phyloP scores from a whole-genome alignment of 2,888 invertebrate species.

The Drosophila conformis region DNA sequence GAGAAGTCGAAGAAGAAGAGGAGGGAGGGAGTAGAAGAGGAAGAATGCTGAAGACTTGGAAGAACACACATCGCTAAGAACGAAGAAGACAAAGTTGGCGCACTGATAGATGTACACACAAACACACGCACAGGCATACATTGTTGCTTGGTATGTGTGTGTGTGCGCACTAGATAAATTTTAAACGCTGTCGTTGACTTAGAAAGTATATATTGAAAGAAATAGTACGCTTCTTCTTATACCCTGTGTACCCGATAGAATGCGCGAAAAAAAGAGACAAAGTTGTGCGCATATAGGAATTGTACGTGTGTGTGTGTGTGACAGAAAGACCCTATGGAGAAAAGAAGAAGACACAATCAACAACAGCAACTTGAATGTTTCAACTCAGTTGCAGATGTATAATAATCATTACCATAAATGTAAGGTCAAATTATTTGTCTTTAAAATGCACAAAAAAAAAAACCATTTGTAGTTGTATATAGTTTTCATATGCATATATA shows the following conservation, averaged over 20 bases:
- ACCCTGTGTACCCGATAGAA: constrained; percentile 15
- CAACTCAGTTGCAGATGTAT: neutral
- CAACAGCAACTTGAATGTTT: constrained; percentile 1
- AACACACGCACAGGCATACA: constrained; percentile 19
- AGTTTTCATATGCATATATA: neutral
- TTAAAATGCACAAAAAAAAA: neutral
- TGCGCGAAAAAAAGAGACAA: constrained; percentile 9
- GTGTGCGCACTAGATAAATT: constrained; percentile 72
- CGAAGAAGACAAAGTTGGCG: constrained; percentile 52
- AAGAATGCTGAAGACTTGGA: constrained; percentile 40
- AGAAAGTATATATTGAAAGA: constrained; percentile 65
- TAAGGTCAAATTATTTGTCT: constrained; percentile 2
- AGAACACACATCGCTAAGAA: constrained; percentile 47
- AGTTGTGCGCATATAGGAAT: neutral
- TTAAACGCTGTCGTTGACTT: constrained; percentile 76
- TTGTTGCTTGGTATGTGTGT: constrained; percentile 17
- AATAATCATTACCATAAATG: neutral
- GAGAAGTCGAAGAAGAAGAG: neutral
- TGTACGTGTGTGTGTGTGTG: neutral
- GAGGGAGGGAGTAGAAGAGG: constrained; percentile 9
- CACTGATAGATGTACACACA: constrained; percentile 45
- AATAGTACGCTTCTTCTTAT: constrained; percentile 13
- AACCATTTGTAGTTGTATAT: neutral
- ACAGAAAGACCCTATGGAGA: neutral
- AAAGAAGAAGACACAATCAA: neutral